phyloP scores from a whole-genome alignment of 2,888 invertebrate species.

The Lasius fuliginosus region DNA sequence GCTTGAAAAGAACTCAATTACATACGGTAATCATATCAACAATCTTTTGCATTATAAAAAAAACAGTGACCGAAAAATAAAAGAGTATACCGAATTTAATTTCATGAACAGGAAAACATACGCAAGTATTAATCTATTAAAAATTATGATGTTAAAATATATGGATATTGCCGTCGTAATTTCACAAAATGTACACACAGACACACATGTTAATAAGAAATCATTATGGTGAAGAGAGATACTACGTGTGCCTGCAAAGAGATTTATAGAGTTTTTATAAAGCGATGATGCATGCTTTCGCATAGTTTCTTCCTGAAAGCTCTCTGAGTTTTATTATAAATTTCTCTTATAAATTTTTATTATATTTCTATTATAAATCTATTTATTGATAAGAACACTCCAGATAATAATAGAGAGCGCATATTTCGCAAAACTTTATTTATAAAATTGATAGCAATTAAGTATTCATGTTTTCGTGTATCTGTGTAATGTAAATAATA shows the following conservation, averaged over 20 bases:
- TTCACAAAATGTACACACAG: background rate
- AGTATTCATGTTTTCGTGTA: constrained; percentile 16
- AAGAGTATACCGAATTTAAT: constrained; percentile 22
- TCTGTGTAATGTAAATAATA: constrained; percentile 10
- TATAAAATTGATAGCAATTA: constrained; percentile 16
- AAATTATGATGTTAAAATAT: constrained; percentile 24
- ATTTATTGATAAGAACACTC: constrained; percentile 4
- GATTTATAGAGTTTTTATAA: constrained; percentile 11
- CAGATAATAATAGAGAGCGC: background rate
- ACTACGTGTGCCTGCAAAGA: constrained; percentile 6
- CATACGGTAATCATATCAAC: background rate
- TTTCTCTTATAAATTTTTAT: constrained; percentile 12
- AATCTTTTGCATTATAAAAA: constrained; percentile 10
- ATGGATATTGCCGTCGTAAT: background rate
- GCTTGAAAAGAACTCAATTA: background rate
- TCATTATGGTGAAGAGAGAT: background rate
- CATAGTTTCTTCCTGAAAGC: background rate
- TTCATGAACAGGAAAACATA: background rate
- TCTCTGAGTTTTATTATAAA: constrained; percentile 33
- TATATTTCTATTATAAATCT: constrained; percentile 10
- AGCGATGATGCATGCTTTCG: constrained; percentile 21
- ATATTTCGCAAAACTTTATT: background rate
- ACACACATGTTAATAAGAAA: background rate
- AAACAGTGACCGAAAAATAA: background rate
- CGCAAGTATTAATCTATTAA: constrained; percentile 15